phyloP scores from a whole-genome alignment of 1,140 invertebrate genomes.

The Zaprionus kolodkinae region DNA sequence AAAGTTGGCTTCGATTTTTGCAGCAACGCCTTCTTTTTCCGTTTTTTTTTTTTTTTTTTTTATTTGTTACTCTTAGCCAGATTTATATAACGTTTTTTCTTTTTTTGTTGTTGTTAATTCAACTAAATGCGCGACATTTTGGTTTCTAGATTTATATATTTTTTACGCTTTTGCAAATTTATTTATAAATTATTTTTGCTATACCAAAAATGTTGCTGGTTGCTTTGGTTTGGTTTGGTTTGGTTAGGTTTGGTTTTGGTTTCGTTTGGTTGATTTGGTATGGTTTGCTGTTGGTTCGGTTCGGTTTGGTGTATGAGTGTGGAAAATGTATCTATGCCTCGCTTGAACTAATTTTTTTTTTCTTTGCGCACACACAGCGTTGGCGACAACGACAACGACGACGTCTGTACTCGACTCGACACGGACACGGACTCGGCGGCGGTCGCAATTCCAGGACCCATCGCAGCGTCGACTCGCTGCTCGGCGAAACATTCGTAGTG shows the following conservation, averaged over 20 bases:
- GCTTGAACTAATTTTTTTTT: constrained; percentile 58
- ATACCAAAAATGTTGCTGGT: constrained; percentile 45
- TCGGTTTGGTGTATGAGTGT: constrained; percentile 21
- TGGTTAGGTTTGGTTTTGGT: not conserved
- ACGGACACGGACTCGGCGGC: constrained; percentile 69
- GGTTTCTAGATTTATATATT: constrained; percentile 13
- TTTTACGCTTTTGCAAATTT: constrained; percentile 13
- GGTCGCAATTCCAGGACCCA: constrained; percentile 1
- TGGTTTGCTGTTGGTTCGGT: not conserved
- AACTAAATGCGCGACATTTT: not conserved
- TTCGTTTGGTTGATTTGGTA: not conserved
- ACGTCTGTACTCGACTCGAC: constrained; percentile 74
- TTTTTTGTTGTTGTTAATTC: not conserved
- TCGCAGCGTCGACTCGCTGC: constrained; percentile 38
- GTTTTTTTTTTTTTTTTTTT: not conserved
- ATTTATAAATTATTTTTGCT: constrained; percentile 26
- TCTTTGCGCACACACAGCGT: constrained; percentile 52
- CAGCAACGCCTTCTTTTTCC: constrained; percentile 63
- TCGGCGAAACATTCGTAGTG: not conserved
- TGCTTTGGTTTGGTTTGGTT: constrained; percentile 5
- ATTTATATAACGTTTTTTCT: constrained; percentile 1
- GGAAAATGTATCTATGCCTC: constrained; percentile 78
- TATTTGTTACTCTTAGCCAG: not conserved
- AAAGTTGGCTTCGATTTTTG: constrained; percentile 59
- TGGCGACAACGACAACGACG: constrained; percentile 56